Percentiles rank a stretch among this genome's conserved stretches.
phyloP scores from a whole-genome alignment of 2,113 vertebrate species.

The Cheirogaleus medius region DNA sequence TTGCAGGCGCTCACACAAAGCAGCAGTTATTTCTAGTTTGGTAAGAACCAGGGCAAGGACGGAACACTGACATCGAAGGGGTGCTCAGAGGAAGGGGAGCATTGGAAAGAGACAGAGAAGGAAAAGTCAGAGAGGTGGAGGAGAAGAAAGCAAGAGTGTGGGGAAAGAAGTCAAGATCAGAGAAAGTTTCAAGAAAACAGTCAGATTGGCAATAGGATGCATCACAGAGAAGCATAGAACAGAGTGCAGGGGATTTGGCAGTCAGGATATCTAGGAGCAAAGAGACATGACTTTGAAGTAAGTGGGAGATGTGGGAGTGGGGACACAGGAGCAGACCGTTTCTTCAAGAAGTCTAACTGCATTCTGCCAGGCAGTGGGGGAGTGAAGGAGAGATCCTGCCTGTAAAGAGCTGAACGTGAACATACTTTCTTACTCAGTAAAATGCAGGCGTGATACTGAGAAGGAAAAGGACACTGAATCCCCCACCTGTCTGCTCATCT shows the following conservation, averaged over 20 bases:
- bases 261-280: neutral
- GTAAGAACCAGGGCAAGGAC: neutral
- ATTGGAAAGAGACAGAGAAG: neutral
- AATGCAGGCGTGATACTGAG: neutral
- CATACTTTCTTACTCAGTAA: neutral
- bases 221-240: neutral
- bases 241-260: neutral
- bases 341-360: neutral
- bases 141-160: neutral
- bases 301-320: too few species aligned
- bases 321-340: neutral
- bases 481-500: neutral
- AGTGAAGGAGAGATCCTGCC: too few species aligned
- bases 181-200: neutral
- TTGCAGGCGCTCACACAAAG: neutral
- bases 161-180: neutral
- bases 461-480: neutral
- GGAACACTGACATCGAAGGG: neutral
- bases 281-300: neutral
- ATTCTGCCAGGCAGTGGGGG: neutral
- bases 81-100: neutral
- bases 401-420: neutral
- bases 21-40: neutral
- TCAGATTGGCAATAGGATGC: accelerated
- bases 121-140: neutral